A percentile compares a stretch with the other conserved stretches of the same genome.
Conservation (phyloP, 2,888 invertebrate genomes). For the Phyto melanocephala region DNA sequence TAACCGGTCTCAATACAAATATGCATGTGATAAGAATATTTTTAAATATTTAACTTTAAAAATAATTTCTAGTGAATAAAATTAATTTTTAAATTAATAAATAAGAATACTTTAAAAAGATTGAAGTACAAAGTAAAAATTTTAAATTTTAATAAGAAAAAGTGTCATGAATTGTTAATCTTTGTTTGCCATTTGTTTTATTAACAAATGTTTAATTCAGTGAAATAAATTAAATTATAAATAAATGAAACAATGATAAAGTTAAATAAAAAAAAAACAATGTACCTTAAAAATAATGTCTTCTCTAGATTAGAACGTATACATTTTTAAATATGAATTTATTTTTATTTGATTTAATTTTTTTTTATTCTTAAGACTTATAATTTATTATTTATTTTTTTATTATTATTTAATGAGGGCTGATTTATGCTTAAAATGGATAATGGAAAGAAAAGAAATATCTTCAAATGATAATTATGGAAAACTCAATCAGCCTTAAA, state of each 20-base stretch:
- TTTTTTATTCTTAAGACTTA: background rate
- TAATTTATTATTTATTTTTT: slow-evolving; percentile 10
- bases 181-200: background rate
- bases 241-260: background rate
- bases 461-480: slow-evolving; percentile 33
- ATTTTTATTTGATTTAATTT: background rate
- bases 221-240: background rate
- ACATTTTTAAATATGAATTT: slow-evolving; percentile 28
- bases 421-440: background rate
- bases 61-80: background rate
- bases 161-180: slow-evolving; percentile 35
- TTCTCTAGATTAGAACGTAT: slow-evolving; percentile 59
- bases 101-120: background rate
- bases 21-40: background rate
- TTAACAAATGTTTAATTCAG: slow-evolving; percentile 8
- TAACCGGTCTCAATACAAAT: too few species aligned
- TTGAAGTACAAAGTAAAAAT: slow-evolving; percentile 1
- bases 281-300: slow-evolving; percentile 56
- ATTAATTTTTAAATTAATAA: background rate
- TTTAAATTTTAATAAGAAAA: too few species aligned
- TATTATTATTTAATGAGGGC: background rate
- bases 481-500: slow-evolving; percentile 11
- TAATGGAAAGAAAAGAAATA: background rate
- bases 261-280: slow-evolving; percentile 14
- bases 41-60: background rate